Evolutionary conservation across 2,113 vertebrate species (phyloP), one percentile per base, ranked within the genome.

Genomic region (Chaetorhynchus papuensis): DNA sequence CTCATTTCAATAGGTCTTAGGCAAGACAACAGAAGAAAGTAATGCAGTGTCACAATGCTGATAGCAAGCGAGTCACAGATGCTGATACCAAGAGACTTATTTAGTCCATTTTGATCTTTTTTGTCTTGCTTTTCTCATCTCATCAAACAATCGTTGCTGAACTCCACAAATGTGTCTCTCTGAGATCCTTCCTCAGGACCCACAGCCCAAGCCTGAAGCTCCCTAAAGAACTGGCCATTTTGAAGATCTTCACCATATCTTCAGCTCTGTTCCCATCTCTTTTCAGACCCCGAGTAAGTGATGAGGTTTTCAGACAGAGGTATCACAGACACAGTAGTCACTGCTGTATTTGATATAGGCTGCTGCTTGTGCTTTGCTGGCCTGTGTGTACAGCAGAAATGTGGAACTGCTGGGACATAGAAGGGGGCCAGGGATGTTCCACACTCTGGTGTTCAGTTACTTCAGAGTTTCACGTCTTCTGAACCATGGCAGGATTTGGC

Each of bases 71-170:
- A 91, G 54, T 52, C 47, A 70, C 59, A 86, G 79, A 90, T 86
- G 78, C 64, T 94, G 90, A 90, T 90, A 88, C 45, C 59, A 93
- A 90, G 64, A 93, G 88, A 93, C 74, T 94, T 94, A 91, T 82
- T 71, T 83, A 80, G 79, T 88, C 64, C 92, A 88, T 86, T 95
- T 88, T 87, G 47, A 79, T 91, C 23, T 72, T 68, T 71, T 88
- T 91, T 93, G 41, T 83, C 59, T 81, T 95, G 42, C 33, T 90
- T 95, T 92, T 94, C 47, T 90, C 33, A 35, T 82, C 30, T 95
- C 30, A 66, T 80, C 44, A 83, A 77, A 69, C 41, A 64, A 42
- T 60, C 4, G 0, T n/a, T 76, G 31, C 39, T 76, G 53, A 64
- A 64, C 18, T 94, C 37, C 28, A 61, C 27, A 83, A 30, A 1